These are phyloP conservation scores for Hedya salicella DNA, from an alignment of 2,888 invertebrate species.

Conservation along the genomic window DNA sequence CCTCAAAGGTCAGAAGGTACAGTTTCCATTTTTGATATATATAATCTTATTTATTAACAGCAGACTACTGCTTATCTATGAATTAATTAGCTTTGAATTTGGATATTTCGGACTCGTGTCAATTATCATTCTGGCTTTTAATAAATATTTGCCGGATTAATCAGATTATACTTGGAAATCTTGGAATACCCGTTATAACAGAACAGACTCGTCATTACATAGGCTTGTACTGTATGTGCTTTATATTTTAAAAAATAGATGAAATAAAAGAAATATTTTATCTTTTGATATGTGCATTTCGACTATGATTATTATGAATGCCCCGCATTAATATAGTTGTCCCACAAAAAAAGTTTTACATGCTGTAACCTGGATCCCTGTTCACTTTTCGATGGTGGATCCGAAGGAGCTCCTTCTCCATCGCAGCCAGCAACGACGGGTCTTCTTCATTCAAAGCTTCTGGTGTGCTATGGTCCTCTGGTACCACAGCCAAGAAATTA, in stretches of 20 bases:
- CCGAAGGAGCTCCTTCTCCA: slow-evolving; percentile 70
- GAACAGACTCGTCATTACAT: too few species aligned
- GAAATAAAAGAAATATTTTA: too few species aligned
- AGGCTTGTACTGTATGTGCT: too few species aligned
- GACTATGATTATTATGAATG: too few species aligned
- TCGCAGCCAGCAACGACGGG: slow-evolving; percentile 59
- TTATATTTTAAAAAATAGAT: too few species aligned
- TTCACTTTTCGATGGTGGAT: slow-evolving; percentile 66
- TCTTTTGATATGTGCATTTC: too few species aligned
- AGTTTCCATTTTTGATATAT: not conserved
- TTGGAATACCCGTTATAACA: too few species aligned
- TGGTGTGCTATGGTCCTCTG: slow-evolving; percentile 55
- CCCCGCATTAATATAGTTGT: not conserved
- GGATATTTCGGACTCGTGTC: not conserved
- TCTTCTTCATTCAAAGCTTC: slow-evolving; percentile 55
- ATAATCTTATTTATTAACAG: not conserved
- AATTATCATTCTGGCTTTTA: too few species aligned
- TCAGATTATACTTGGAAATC: too few species aligned
- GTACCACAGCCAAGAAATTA: slow-evolving; percentile 52
- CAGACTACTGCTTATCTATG: not conserved
- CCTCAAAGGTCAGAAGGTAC: not conserved
- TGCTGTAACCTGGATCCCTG: slow-evolving; percentile 14
- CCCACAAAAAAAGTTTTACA: not conserved
- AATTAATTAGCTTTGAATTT: not conserved
- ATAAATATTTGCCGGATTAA: too few species aligned